Base-by-base conservation (phyloP, 2,113 vertebrate species). In the Australoheros scitulus region DNA sequence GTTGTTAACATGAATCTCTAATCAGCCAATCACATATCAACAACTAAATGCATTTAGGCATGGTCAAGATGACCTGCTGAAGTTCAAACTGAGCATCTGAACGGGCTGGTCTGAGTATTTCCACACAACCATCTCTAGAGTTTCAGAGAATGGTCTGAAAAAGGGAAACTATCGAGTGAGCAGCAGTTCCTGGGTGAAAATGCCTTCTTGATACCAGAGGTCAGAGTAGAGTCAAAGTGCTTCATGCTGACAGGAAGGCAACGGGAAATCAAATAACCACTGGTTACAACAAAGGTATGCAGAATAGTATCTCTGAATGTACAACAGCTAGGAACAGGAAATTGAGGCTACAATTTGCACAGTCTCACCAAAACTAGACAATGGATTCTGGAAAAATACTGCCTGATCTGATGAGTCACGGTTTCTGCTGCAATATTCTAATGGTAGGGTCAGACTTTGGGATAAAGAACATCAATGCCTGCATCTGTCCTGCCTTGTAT, bases 341-440 rank as follows among this genome's bases (percentile, higher is more conserved):
- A 50, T 38, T 11, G 64, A 20, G 24, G 4, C 41, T 70, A 29
- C 41, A 68, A 29, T 68, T 68, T 22, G 15, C 64, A 68, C 41
- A 70, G 64, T 47, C 22, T 68, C 22, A 47, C 64, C 41, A 68
- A 47, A 68, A 47, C 15, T 68, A 47, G 64, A 68, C 41, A 68
- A 68, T n/a, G 9, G 50, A 68, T 41, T 18, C 6, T 50, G 47
- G 5, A 50, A 50, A 50, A 50, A 50, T 7, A 14, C 17, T 47
- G 41, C 64, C 11, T 50, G 41, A 9, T 47, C 41, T 68, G 64
- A 26, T 68, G 17, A 68, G 26, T n/a, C 41, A 26, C 10, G 15
- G 1, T 0, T 0, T 29, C 41, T 43, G 3, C 10, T 43, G 11
- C 11, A 43, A 3, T 10, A 43, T 43, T 43, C 41, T 11, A 11